phyloP scores from a whole-genome alignment of 2,888 invertebrate genomes.

The Ametastegia equiseti region DNA sequence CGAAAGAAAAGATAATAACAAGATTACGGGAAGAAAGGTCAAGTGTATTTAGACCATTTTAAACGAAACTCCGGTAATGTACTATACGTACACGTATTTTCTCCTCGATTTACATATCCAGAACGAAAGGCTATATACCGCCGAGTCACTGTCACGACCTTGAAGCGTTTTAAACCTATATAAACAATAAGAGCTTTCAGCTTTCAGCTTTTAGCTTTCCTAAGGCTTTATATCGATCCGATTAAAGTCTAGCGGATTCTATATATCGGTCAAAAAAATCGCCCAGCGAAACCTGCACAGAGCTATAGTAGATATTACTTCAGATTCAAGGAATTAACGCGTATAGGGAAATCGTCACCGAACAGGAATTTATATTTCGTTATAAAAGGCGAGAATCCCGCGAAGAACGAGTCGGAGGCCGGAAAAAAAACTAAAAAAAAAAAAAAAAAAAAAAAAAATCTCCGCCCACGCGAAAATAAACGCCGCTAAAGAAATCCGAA shows the following conservation, averaged over 20 bases:
- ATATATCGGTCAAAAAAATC: background rate
- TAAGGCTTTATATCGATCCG: slow-evolving; percentile 24
- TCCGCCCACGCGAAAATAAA: background rate
- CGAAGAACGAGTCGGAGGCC: background rate
- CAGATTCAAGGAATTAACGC: background rate
- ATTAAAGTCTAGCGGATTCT: too few relatives aligned
- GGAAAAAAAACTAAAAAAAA: too few relatives aligned
- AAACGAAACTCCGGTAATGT: background rate
- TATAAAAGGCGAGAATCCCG: background rate
- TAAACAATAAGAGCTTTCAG: too few relatives aligned
- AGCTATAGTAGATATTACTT: background rate
- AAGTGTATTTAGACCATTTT: background rate
- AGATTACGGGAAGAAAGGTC: background rate
- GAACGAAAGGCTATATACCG: background rate
- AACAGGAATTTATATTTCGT: background rate
- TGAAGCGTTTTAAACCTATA: background rate
- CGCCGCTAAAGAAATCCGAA: background rate
- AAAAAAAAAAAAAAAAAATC: too few relatives aligned
- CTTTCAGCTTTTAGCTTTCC: background rate
- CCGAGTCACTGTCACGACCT: background rate
- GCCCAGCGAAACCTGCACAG: background rate
- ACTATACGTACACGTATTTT: background rate
- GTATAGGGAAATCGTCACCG: background rate
- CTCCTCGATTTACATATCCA: background rate
- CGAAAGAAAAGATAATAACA: too few relatives aligned